phyloP scores from a whole-genome alignment of 1,140 invertebrate species.

The Drosophila pectinifera region DNA sequence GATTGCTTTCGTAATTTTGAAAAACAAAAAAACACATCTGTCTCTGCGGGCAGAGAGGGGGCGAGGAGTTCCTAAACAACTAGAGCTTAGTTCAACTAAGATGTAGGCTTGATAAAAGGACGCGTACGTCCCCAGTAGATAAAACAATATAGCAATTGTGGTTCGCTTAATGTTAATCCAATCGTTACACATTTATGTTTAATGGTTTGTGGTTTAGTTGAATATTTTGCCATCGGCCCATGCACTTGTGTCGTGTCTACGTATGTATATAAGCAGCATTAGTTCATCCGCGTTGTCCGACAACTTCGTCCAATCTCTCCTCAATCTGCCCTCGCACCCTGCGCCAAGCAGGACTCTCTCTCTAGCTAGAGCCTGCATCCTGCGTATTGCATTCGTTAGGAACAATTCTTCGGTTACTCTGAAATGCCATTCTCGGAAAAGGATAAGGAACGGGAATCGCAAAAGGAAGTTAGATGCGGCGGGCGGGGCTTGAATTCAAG shows the following conservation, averaged over 20 bases:
- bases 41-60: slow-evolving; percentile 5
- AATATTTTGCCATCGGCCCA: slow-evolving; percentile 46
- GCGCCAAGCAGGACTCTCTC: background rate
- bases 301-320: background rate
- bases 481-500: background rate
- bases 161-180: slow-evolving; percentile 29
- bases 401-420: slow-evolving; percentile 16
- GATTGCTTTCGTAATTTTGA: slow-evolving; percentile 4
- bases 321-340: background rate
- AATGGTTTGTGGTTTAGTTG: slow-evolving; percentile 29
- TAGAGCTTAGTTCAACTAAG: slow-evolving; percentile 71
- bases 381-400: slow-evolving; percentile 17
- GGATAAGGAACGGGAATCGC: background rate
- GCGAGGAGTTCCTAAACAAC: slow-evolving; percentile 5
- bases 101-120: slow-evolving; percentile 29
- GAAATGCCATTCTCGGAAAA: background rate
- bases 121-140: background rate
- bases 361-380: background rate
- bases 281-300: slow-evolving; percentile 12
- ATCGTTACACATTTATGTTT: slow-evolving; percentile 27
- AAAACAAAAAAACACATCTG: slow-evolving; percentile 8
- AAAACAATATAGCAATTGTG: slow-evolving; percentile 15
- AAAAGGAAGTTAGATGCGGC: slow-evolving; percentile 10
- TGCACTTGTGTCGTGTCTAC: slow-evolving; percentile 26
- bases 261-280: slow-evolving; percentile 11